Evolutionary conservation across 2,113 vertebrate genomes (phyloP), one percentile per base, ranked within the genome.

Genomic region (Notechis scutatus): DNA sequence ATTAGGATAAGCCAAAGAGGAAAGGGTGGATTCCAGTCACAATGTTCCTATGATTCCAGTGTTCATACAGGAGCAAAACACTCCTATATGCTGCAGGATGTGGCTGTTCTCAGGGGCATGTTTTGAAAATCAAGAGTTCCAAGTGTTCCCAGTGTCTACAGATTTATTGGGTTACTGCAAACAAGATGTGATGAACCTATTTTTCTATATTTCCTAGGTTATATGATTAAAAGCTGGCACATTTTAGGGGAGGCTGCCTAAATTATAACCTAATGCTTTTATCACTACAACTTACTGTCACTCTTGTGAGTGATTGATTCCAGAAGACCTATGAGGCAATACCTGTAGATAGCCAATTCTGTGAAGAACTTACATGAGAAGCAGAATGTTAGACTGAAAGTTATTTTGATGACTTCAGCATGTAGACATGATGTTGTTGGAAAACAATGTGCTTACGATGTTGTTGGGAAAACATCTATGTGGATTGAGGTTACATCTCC

Each of bases 141-240:
- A 90, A 93, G 91, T 3, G 85, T 74, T 94, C 39, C 50, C 81
- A 74, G 14, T 85, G 87, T 45, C 89, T 42, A 91, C n/a, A 61
- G 89, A 94, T 85, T 95, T 91, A 91, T 93, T 95, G 87, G 34
- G 45, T 91, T 90, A 93, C 39, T 86, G n/a, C 92, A 96, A 97
- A 94, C 92, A 95, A 94, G 86, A 81, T 42, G 18, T 42, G 74
- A 81, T 81, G 34, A 42, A 42, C 18, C 34, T 42, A 81, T 21
- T 42, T 81, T 42, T 81, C 34, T 81, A 42, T 81, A 42, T 81
- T 42, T 81, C 74, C 34, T 20, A 81, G 18, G 74, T 81, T 39
- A 42, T 42, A 42, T 81, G 34, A 81, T 81, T 81, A 81, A 81
- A 81, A 42, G 20, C 34, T 20, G 18, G 7, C 18, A 23, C 34